Evolutionary conservation across 2,797 vertebrate species (phyloP), one percentile per base, ranked within the genome.

Genomic region (Threskiornis aethiopicus): DNA sequence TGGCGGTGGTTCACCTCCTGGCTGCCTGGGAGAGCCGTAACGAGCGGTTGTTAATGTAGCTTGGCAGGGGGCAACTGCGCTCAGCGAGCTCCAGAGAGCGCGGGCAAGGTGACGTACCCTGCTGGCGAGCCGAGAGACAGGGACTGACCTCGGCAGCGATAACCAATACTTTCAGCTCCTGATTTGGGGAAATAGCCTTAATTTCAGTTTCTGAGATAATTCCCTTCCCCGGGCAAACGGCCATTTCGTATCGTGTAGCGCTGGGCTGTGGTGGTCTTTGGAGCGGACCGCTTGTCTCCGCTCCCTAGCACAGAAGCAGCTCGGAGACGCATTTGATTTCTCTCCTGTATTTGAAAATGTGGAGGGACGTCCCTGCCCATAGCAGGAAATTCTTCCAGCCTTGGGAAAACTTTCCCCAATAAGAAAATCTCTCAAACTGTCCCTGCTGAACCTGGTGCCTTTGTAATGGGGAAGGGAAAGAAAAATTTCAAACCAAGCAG

Each of bases 171-270:
- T 39, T 59, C 41, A 16, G 24, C 67, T 55, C 55, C 61, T 11
- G 16, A 21, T 44, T 61, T 85, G 44, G 65, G 76, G 57, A 77
- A 84, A 58, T 5, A 11, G 16, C 42, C 85, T 76, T 41, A 16
- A 65, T 80, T 80, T 77, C 35, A 10, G 10, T 44, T 26, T n/a
- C 35, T 0, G 6, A 41, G 59, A 25, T 21, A 59, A 29, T 35
- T 72, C n/a, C 66, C 52, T 55, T 54, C 65, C 47, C 54, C 10
- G 4, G 31, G 82, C 31, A 29, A 18, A 20, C 26, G 5, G 13
- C 28, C 13, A 1, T 37, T 55, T 31, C 6, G 0, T 39, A 6
- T 59, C 16, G 2, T 35, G 31, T 16, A 52, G 29, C 3, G 31
- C 21, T 51, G 17, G 2, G 11, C 15, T 2, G 58, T 11, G 49